Percentiles rank a stretch among this genome's conserved stretches.
These are phyloP conservation scores for Sebastolobus alascanus DNA, from an alignment of 2,797 vertebrate species.

Conservation along the genomic window DNA sequence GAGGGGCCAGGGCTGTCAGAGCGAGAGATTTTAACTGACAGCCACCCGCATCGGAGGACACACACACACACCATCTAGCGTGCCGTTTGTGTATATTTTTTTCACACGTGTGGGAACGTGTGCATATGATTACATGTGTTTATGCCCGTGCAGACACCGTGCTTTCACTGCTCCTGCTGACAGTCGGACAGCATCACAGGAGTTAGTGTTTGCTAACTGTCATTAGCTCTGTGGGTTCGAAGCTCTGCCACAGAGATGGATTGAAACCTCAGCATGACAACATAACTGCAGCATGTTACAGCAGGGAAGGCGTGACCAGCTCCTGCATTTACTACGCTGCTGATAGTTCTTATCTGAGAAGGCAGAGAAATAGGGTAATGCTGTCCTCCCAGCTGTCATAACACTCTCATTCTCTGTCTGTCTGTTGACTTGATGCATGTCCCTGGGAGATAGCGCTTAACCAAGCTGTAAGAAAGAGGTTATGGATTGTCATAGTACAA, in stretches of 20 bases:
- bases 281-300: conserved; percentile 59
- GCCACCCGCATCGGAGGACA: conserved; percentile 18
- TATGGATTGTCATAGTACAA: conserved; percentile 38
- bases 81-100: conserved; percentile 14
- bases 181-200: conserved; percentile 34
- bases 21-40: conserved; percentile 46
- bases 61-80: conserved; percentile 7
- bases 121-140: conserved; percentile 17
- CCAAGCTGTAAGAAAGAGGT: conserved; percentile 40
- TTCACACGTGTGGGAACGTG: conserved; percentile 5
- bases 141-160: neutral
- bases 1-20: conserved; percentile 47
- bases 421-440: conserved; percentile 52
- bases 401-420: conserved; percentile 54
- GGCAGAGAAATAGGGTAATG: conserved; percentile 62
- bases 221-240: conserved; percentile 54
- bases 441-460: conserved; percentile 42
- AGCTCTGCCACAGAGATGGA: conserved; percentile 37
- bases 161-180: conserved; percentile 42
- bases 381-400: conserved; percentile 64
- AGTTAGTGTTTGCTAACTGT: conserved; percentile 53
- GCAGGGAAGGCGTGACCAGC: conserved; percentile 61
- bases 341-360: conserved; percentile 74
- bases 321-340: conserved; percentile 51
- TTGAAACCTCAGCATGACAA: conserved; percentile 56